Conservation (phyloP, 64 coral and sea anemone genomes). For the Montipora efflorescens region DNA sequence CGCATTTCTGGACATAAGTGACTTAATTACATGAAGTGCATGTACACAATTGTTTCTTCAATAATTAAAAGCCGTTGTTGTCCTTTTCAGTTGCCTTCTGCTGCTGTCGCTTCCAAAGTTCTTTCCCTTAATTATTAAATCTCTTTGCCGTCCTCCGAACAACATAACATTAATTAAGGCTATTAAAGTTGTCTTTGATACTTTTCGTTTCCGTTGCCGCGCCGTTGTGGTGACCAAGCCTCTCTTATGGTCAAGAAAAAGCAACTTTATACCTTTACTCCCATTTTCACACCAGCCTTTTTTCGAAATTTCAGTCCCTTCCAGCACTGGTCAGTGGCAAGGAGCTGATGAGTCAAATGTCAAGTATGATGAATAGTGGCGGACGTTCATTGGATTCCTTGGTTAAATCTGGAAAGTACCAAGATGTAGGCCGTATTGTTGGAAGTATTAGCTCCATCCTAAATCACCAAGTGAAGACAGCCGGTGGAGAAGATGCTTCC, state of each 20-base stretch:
- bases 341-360: slow-evolving; percentile 49
- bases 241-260: too few species aligned
- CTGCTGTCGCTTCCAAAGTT: too few species aligned
- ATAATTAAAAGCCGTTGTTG: background rate
- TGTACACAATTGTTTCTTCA: background rate
- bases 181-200: too few species aligned
- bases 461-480: slow-evolving; percentile 34
- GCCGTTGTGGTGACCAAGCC: too few species aligned
- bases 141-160: too few species aligned
- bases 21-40: too few species aligned
- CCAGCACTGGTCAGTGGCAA: slow-evolving; percentile 12
- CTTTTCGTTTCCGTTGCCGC: too few species aligned
- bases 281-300: background rate
- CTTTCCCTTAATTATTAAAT: background rate
- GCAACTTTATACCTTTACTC: too few species aligned
- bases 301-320: slow-evolving; percentile 28
- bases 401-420: slow-evolving; percentile 59
- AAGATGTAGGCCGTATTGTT: slow-evolving; percentile 34
- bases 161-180: too few species aligned
- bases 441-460: slow-evolving; percentile 69
- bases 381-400: slow-evolving; percentile 39
- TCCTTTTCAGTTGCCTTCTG: too few species aligned
- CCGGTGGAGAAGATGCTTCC: background rate
- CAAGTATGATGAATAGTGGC: slow-evolving; percentile 31
- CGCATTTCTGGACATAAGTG: too few species aligned